phyloP scores from a whole-genome alignment of 2,797 vertebrate genomes.

The Spondyliosoma cantharus region DNA sequence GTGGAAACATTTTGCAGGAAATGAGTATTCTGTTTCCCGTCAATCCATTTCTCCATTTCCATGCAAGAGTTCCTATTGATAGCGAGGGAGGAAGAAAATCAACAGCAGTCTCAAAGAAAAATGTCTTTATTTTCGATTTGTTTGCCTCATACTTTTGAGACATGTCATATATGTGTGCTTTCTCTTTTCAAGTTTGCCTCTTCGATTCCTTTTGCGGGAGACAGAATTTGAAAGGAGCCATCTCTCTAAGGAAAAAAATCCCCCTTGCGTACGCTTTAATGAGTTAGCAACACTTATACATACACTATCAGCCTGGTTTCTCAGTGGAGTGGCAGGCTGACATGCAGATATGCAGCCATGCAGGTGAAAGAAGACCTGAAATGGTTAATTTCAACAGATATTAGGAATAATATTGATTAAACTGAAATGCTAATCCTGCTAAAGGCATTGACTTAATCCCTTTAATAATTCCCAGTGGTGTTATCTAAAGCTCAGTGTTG shows the following conservation, averaged over 20 bases:
- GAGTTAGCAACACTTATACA: constrained; percentile 61
- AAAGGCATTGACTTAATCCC: constrained; percentile 29
- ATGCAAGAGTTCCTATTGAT: constrained; percentile 65
- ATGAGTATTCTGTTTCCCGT: constrained; percentile 69
- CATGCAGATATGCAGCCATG: constrained; percentile 29
- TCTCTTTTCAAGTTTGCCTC: constrained; percentile 62
- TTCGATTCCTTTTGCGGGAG: constrained; percentile 62
- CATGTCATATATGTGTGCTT: constrained; percentile 57
- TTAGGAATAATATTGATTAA: constrained; percentile 13
- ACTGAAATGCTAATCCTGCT: constrained; percentile 17
- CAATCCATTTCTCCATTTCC: constrained; percentile 66
- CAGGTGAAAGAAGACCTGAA: constrained; percentile 28
- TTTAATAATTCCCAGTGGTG: constrained; percentile 21
- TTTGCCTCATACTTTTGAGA: constrained; percentile 69
- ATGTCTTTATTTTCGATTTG: constrained; percentile 72
- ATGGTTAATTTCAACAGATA: constrained; percentile 31
- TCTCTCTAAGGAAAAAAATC: constrained; percentile 55
- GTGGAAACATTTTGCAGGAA: constrained; percentile 66
- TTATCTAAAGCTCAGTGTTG: not conserved
- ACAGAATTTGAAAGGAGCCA: constrained; percentile 64
- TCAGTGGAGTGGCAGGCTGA: constrained; percentile 50
- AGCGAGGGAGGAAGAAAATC: constrained; percentile 59
- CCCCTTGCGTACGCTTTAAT: constrained; percentile 61
- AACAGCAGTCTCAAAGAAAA: constrained; percentile 66
- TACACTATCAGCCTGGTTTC: constrained; percentile 61